Evolutionary conservation across 2,113 vertebrate species (phyloP).

Genomic region (Phainopepla nitens): DNA sequence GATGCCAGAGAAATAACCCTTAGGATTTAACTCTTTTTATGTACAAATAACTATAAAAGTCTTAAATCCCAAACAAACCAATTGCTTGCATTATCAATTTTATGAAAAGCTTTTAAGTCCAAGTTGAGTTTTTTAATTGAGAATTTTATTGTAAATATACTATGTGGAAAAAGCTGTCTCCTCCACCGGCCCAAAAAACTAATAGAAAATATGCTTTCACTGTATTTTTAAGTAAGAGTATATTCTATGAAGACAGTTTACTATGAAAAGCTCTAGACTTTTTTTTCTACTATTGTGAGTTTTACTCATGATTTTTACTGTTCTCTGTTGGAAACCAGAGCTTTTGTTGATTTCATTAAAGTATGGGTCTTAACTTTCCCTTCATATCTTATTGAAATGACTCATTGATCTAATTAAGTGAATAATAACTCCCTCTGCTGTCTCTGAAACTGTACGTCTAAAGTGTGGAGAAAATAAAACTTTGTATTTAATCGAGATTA

Average conservation of each 20-base stretch:
- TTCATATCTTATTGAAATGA: background rate
- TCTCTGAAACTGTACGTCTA: background rate
- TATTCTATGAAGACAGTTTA: background rate
- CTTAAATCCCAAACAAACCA: background rate
- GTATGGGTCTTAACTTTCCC: background rate
- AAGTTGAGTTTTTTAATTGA: background rate
- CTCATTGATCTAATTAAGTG: background rate
- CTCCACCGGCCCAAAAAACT: rapidly evolving
- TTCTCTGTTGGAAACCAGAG: background rate
- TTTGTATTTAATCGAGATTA: background rate
- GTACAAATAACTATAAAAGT: background rate
- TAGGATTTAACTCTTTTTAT: background rate
- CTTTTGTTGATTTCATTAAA: background rate
- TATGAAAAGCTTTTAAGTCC: background rate
- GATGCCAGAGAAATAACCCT: no score
- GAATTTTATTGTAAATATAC: background rate
- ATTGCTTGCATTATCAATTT: background rate
- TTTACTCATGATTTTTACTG: background rate
- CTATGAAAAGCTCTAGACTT: background rate
- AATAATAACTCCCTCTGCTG: background rate
- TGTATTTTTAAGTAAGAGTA: background rate
- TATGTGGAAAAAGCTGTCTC: background rate
- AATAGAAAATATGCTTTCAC: background rate
- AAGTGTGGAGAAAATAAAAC: background rate
- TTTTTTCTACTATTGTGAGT: background rate